A percentile compares a stretch with the other conserved stretches of the same genome.
These are phyloP conservation scores for Galaxea fascicularis DNA, from an alignment of 92 coral and sea anemone genomes.

Conservation along the genomic window DNA sequence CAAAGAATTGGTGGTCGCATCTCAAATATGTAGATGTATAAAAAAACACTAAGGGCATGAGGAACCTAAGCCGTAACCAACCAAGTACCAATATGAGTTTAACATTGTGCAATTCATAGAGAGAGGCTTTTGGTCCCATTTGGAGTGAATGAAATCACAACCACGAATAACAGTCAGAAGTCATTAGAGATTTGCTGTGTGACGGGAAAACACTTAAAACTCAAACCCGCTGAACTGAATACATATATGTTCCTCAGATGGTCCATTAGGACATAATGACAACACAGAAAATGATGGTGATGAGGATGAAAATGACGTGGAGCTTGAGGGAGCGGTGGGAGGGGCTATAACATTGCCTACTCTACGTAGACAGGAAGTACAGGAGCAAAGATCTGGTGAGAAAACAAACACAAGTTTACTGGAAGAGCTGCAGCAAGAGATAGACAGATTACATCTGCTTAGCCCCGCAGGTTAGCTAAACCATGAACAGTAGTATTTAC, in stretches of 20 bases:
- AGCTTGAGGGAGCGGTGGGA: constrained; percentile 76
- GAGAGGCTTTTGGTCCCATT: too few species aligned
- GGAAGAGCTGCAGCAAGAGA: constrained; percentile 80
- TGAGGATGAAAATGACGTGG: constrained; percentile 40
- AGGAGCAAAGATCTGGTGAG: constrained; percentile 21
- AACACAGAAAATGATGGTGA: background rate
- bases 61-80: too few species aligned
- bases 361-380: constrained; percentile 26
- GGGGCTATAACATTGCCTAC: constrained; percentile 42
- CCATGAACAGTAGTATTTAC: too few species aligned
- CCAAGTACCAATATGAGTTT: too few species aligned
- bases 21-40: too few species aligned
- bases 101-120: too few species aligned
- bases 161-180: too few species aligned
- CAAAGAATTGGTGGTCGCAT: too few species aligned
- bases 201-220: too few species aligned
- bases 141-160: too few species aligned
- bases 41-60: too few species aligned
- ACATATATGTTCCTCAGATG: constrained; percentile 1
- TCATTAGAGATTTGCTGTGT: too few species aligned
- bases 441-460: constrained; percentile 67
- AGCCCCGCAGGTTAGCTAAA: constrained; percentile 59
- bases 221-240: background rate
- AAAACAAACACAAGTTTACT: constrained; percentile 65
- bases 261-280: constrained; percentile 16